Conservation (phyloP, 2,113 vertebrate genomes). For the Pangasianodon hypophthalmus region DNA sequence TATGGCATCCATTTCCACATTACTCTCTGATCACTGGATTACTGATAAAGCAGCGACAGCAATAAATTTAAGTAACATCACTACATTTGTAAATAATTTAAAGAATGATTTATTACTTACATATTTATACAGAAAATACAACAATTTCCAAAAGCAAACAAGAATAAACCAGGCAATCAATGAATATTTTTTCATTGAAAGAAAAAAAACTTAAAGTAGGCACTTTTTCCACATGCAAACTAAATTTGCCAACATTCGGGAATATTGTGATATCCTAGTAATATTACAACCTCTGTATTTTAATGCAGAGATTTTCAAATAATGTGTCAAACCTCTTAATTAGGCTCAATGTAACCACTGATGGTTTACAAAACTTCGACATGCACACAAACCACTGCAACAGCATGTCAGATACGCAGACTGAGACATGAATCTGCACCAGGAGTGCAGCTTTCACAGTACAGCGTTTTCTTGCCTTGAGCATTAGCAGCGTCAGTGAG, state of each 20-base stretch:
- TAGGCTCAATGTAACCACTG: background rate
- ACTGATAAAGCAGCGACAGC: background rate
- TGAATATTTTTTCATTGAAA: background rate
- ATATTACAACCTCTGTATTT: background rate
- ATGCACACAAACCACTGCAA: background rate
- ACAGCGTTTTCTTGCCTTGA: background rate
- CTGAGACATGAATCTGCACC: background rate
- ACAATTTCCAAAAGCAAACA: conserved; percentile 29
- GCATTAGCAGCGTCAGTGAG: background rate
- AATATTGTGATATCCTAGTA: conserved; percentile 1
- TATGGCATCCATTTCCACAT: background rate
- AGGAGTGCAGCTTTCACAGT: background rate
- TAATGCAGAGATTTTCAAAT: background rate
- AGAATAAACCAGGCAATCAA: background rate
- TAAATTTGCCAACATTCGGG: background rate
- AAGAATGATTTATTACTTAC: conserved; percentile 34
- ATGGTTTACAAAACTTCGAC: background rate
- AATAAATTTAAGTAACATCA: background rate
- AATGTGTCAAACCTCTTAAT: background rate
- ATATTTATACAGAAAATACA: conserved; percentile 35
- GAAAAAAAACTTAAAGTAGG: background rate
- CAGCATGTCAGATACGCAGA: background rate
- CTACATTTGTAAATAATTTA: background rate
- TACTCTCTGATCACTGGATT: background rate
- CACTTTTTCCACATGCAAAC: conserved; percentile 10